phyloP scores from a whole-genome alignment of 2,797 vertebrate species.

The Silurus lanzhouensis region DNA sequence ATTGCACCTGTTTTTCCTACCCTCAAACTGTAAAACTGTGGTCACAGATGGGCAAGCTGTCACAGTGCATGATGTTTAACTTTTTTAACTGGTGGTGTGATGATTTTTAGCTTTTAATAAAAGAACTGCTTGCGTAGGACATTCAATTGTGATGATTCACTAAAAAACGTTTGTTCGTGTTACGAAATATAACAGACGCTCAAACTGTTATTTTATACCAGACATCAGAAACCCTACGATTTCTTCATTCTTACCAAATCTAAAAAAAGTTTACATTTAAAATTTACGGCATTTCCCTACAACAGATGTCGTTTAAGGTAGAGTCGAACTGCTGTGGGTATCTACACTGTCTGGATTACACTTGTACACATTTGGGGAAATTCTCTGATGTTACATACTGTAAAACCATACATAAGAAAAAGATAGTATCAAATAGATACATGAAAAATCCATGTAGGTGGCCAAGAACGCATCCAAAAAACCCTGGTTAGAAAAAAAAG shows the following conservation, averaged over 20 bases:
- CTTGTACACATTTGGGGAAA: neutral
- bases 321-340: neutral
- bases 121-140: neutral
- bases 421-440: too few species aligned
- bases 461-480: neutral
- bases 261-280: too few species aligned
- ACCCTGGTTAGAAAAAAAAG: neutral
- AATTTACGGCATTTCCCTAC: neutral
- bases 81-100: neutral
- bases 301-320: neutral
- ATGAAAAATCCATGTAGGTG: neutral
- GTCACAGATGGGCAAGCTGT: constrained; percentile 12
- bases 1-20: constrained; percentile 44
- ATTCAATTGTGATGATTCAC: constrained; percentile 29
- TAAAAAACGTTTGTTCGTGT: neutral
- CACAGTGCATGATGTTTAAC: neutral
- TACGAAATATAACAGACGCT: neutral
- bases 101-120: neutral
- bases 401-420: neutral
- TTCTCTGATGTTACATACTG: neutral
- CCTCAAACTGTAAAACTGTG: constrained; percentile 20
- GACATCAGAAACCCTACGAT: neutral
- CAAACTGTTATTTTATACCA: neutral
- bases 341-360: neutral
- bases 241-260: neutral